A percentile compares a stretch with the other conserved stretches of the same genome.
Evolutionary conservation across 2,888 invertebrate species (phyloP).

Genomic region (Campopleginae sp.): DNA sequence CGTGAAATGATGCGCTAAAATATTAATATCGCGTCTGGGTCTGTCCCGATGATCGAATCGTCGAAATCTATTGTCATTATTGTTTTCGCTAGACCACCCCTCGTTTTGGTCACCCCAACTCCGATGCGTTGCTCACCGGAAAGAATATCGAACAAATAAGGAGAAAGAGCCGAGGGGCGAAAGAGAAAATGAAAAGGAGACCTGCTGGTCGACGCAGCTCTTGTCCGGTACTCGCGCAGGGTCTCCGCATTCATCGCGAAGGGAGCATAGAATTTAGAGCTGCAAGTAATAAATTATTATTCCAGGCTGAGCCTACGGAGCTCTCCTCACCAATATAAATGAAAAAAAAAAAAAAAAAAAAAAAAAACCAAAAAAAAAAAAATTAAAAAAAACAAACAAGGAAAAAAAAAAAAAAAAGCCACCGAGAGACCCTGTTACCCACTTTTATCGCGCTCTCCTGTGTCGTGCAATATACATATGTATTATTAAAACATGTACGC

Average conservation of each 20-base stretch:
- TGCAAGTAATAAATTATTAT: conserved; percentile 63
- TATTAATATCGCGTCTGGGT: not conserved
- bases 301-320: conserved; percentile 42
- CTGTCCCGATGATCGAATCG: conserved; percentile 11
- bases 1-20: not conserved
- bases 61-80: not conserved
- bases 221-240: conserved; percentile 28
- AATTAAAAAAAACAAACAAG: too few species aligned
- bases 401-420: conserved; percentile 50
- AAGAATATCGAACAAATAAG: conserved; percentile 32
- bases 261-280: not conserved
- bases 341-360: conserved; percentile 28
- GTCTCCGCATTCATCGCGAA: conserved; percentile 44
- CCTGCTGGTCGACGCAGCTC: conserved; percentile 42
- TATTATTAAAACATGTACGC: conserved; percentile 33
- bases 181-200: conserved; percentile 40
- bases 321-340: conserved; percentile 35
- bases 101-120: conserved; percentile 14
- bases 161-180: conserved; percentile 35
- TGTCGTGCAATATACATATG: not conserved
- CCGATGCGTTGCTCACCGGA: not conserved
- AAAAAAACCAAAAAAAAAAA: too few species aligned
- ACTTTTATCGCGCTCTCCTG: conserved; percentile 56
- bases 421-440: conserved; percentile 55
- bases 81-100: not conserved